phyloP scores from a whole-genome alignment of 1,140 invertebrate species.

The Hylaeus volcanicus region DNA sequence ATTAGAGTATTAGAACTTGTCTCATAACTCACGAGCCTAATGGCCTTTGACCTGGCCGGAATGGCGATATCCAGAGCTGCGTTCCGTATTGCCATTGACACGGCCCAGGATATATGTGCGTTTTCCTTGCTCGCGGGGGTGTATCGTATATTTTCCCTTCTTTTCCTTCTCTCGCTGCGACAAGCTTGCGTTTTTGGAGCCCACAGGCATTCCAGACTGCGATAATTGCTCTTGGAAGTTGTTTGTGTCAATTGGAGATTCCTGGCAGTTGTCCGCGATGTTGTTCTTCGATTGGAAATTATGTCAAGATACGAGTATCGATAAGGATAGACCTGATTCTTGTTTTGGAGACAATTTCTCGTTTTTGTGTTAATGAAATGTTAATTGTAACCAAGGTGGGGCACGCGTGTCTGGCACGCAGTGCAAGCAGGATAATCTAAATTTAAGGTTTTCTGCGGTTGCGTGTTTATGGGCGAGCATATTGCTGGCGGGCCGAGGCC shows the following conservation, averaged over 20 bases:
- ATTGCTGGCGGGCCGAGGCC: background rate
- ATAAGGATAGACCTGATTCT: too few relatives aligned
- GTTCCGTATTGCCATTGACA: slow-evolving; percentile 74
- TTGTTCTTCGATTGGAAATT: too few relatives aligned
- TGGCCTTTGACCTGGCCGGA: slow-evolving; percentile 68
- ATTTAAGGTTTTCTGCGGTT: slow-evolving; percentile 23
- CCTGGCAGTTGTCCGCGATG: too few relatives aligned
- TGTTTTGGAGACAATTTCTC: too few relatives aligned
- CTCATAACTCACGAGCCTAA: slow-evolving; percentile 79
- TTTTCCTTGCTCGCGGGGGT: slow-evolving; percentile 15
- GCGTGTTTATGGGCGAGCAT: slow-evolving; percentile 15
- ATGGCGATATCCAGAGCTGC: slow-evolving; percentile 44
- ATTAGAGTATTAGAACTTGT: slow-evolving; percentile 80
- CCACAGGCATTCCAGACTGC: background rate
- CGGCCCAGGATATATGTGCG: slow-evolving; percentile 56
- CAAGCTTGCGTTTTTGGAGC: background rate
- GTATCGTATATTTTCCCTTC: background rate
- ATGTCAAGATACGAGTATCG: too few relatives aligned
- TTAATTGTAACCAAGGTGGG: background rate
- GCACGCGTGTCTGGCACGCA: background rate
- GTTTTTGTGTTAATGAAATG: background rate
- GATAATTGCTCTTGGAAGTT: background rate
- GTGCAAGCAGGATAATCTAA: slow-evolving; percentile 23
- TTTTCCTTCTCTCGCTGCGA: background rate
- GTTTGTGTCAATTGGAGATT: too few relatives aligned